phyloP scores from a whole-genome alignment of 2,888 invertebrate species.

The Glaucopsyche alexis region DNA sequence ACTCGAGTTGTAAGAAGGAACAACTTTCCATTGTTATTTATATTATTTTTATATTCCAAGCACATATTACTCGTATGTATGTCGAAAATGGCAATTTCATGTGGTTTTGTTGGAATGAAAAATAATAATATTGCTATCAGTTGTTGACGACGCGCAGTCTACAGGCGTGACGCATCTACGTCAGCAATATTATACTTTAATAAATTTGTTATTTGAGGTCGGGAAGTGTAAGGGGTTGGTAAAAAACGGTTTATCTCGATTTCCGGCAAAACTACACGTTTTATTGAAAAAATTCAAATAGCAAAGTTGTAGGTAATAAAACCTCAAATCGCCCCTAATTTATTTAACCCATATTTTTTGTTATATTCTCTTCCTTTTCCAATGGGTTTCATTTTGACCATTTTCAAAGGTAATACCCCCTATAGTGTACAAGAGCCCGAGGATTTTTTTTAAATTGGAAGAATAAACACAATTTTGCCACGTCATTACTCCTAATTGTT shows the following conservation, averaged over 20 bases:
- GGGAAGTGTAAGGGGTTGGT: too few species aligned
- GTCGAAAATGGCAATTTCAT: slow-evolving; percentile 1
- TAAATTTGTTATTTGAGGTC: too few species aligned
- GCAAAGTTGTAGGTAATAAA: too few species aligned
- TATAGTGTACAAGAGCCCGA: background rate
- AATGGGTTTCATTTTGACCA: too few species aligned
- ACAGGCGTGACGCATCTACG: slow-evolving; percentile 29
- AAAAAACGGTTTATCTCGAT: too few species aligned
- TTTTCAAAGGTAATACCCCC: too few species aligned
- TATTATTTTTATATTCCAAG: background rate
- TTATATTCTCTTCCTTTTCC: too few species aligned
- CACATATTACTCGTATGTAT: background rate
- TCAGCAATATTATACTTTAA: background rate
- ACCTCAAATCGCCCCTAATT: too few species aligned
- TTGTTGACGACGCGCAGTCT: slow-evolving; percentile 34
- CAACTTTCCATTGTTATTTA: background rate
- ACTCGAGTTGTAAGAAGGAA: background rate
- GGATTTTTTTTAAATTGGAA: background rate
- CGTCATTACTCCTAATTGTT: background rate
- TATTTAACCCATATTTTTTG: too few species aligned
- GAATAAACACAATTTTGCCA: background rate
- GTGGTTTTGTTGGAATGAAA: slow-evolving; percentile 19
- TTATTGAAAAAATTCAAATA: too few species aligned
- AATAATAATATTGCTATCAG: slow-evolving; percentile 17
- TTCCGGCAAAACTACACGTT: too few species aligned